These are phyloP conservation scores for Lasioglossum vierecki DNA, from an alignment of 2,888 invertebrate genomes.

Conservation along the genomic window DNA sequence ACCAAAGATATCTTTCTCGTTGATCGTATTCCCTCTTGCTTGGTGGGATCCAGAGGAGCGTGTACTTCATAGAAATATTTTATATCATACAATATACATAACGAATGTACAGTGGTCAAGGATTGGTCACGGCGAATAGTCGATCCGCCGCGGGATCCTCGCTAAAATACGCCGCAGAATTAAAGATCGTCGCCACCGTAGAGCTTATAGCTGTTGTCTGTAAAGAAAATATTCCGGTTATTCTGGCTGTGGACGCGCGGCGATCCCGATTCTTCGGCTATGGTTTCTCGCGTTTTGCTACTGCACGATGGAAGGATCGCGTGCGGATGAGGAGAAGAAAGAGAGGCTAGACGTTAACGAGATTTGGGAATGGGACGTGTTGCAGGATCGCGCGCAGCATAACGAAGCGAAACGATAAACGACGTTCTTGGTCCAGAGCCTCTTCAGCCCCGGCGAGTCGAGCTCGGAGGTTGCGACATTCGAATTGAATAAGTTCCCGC, in stretches of 20 bases:
- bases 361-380: neutral
- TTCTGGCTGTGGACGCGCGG: neutral
- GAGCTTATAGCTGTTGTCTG: slow-evolving; percentile 64
- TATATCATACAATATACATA: slow-evolving; percentile 82
- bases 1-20: slow-evolving; percentile 68
- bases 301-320: neutral
- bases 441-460: neutral
- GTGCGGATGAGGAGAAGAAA: neutral
- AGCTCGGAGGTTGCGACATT: neutral
- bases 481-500: neutral
- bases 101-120: slow-evolving; percentile 82
- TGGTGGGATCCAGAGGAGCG: slow-evolving; percentile 29
- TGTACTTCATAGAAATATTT: slow-evolving; percentile 69
- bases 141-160: slow-evolving; percentile 82
- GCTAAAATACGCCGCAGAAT: slow-evolving; percentile 82
- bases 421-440: neutral
- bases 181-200: slow-evolving; percentile 77
- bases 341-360: neutral
- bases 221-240: slow-evolving; percentile 61
- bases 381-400: neutral
- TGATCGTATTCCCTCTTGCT: slow-evolving; percentile 6
- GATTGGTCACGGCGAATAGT: slow-evolving; percentile 81
- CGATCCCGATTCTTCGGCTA: neutral
- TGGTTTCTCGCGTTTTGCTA: neutral
- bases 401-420: neutral